These are phyloP conservation scores for Rissa tridactyla DNA, from an alignment of 2,113 vertebrate species.

Conservation along the genomic window DNA sequence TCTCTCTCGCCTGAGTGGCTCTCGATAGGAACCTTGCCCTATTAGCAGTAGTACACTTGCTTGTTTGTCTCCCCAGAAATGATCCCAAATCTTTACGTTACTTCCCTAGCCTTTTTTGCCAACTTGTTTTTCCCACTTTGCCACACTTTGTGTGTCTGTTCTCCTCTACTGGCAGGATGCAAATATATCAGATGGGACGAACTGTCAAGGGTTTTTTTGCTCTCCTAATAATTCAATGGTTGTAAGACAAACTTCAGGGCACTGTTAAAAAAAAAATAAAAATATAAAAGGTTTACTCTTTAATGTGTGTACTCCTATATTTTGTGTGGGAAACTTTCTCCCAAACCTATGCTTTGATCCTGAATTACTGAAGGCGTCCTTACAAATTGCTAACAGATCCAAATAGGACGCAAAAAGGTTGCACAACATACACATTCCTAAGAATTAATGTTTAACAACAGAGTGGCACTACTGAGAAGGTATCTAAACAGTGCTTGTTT, in stretches of 20 bases:
- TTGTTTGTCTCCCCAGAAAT: not conserved
- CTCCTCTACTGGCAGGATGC: not conserved
- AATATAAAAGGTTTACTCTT: not conserved
- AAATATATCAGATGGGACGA: not conserved
- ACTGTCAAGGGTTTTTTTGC: not conserved
- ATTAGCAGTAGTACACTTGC: not conserved
- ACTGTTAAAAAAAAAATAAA: not conserved
- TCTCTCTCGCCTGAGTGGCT: rapidly evolving
- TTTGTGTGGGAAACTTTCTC: not conserved
- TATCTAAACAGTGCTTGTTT: not conserved
- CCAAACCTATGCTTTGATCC: not conserved
- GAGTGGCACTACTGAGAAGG: not conserved
- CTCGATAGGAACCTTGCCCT: not conserved
- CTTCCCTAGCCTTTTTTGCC: not conserved
- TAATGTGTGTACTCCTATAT: not conserved
- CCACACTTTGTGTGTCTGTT: not conserved
- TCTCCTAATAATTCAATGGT: not conserved
- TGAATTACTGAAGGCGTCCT: not conserved
- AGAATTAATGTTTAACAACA: constrained; percentile 61
- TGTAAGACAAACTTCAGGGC: not conserved
- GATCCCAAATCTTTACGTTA: rapidly evolving
- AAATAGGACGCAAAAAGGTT: not conserved
- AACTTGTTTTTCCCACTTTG: not conserved
- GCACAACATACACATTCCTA: constrained; percentile 11
- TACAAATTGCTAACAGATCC: not conserved